Evolutionary conservation across 2,888 invertebrate species (phyloP).

Genomic region (Drosophila colorata): DNA sequence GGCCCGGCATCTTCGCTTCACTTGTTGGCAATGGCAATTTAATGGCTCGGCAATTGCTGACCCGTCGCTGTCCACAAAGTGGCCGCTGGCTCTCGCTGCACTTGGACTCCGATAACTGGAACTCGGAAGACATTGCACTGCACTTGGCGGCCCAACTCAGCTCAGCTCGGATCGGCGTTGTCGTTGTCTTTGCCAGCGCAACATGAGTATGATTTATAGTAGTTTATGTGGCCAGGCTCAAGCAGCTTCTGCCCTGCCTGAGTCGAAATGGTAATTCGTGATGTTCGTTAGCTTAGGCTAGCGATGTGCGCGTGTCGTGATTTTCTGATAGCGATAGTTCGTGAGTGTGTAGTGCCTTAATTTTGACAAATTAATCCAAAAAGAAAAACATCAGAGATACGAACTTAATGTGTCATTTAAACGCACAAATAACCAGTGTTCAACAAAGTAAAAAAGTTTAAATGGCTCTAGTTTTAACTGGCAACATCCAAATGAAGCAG

Average conservation of each 20-base stretch:
- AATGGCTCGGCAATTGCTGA: conserved; percentile 73
- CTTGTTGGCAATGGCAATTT: conserved; percentile 67
- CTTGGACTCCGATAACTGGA: conserved; percentile 38
- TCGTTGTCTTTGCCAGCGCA: conserved; percentile 65
- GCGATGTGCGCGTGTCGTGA: conserved; percentile 34
- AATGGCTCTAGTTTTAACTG: no score
- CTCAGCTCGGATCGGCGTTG: conserved; percentile 28
- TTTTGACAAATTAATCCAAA: background rate
- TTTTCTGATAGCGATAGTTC: conserved; percentile 13
- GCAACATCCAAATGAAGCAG: no score
- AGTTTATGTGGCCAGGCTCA: conserved; percentile 62
- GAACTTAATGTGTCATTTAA: no score
- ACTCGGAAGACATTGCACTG: conserved; percentile 29
- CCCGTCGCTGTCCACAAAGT: conserved; percentile 55
- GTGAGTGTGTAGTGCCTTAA: conserved; percentile 4
- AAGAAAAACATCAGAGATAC: no score
- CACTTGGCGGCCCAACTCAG: conserved; percentile 15
- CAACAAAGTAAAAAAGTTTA: no score
- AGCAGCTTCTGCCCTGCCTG: conserved; percentile 50
- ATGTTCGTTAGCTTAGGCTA: conserved; percentile 52
- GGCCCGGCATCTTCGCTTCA: conserved; percentile 38
- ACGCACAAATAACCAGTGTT: no score
- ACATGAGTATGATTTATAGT: conserved; percentile 82
- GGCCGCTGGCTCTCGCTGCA: conserved; percentile 41
- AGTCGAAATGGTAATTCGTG: conserved; percentile 61